A percentile compares a stretch with the other conserved stretches of the same genome.
phyloP scores from a whole-genome alignment of 1,140 invertebrate species.

The Drosophila seguyi region DNA sequence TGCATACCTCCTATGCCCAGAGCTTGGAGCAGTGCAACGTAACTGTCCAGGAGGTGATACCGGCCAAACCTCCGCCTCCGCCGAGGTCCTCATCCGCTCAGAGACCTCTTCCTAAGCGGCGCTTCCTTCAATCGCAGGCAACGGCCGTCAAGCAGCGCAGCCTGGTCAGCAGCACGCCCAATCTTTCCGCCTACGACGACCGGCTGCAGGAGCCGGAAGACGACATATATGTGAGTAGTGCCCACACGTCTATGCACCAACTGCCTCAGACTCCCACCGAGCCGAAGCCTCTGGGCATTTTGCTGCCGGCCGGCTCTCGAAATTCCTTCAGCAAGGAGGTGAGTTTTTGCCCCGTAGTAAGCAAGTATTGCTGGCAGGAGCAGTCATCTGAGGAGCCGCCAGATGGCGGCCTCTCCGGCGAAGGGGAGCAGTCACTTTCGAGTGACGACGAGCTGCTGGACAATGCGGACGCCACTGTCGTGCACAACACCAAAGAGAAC shows the following conservation, averaged over 20 bases:
- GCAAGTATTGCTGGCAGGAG: conserved; percentile 90
- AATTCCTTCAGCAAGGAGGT: conserved; percentile 86
- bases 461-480: conserved; percentile 69
- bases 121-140: conserved; percentile 84
- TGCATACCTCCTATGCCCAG: conserved; percentile 77
- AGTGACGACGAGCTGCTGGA: conserved; percentile 68
- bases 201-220: conserved; percentile 70
- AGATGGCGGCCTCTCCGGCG: conserved; percentile 42
- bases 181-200: conserved; percentile 86
- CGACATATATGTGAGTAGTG: conserved; percentile 79
- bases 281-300: conserved; percentile 86
- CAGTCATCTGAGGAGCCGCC: conserved; percentile 80
- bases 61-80: conserved; percentile 8
- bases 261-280: conserved; percentile 82
- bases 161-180: conserved; percentile 88
- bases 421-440: conserved; percentile 17
- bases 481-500: conserved; percentile 81
- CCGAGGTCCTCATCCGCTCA: conserved; percentile 2
- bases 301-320: conserved; percentile 85
- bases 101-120: conserved; percentile 64
- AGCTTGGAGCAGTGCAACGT: conserved; percentile 81
- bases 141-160: conserved; percentile 85
- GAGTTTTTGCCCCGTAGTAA: conserved; percentile 90
- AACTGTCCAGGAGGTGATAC: conserved; percentile 34
- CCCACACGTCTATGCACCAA: conserved; percentile 86